phyloP scores from a whole-genome alignment of 2,888 invertebrate genomes.

The Plagodis pulveraria region DNA sequence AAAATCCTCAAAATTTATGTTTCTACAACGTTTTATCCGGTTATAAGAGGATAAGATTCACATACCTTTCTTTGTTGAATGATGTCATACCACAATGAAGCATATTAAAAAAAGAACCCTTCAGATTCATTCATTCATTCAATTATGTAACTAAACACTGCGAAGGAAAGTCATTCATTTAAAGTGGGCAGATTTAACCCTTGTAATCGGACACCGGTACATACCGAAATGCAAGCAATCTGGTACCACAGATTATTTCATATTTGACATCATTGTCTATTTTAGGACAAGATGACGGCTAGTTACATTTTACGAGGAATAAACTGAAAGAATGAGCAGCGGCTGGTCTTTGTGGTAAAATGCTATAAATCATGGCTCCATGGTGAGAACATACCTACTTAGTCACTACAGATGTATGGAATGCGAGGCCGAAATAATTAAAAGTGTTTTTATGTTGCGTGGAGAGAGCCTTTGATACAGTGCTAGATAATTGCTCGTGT shows the following conservation, averaged over 20 bases:
- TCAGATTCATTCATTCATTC: not conserved
- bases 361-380: conserved; percentile 27
- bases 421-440: conserved; percentile 36
- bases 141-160: conserved; percentile 6
- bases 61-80: too few relatives aligned
- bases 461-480: conserved; percentile 1
- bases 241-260: conserved; percentile 27
- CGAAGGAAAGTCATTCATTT: conserved; percentile 7
- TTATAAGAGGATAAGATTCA: too few relatives aligned
- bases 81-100: too few relatives aligned
- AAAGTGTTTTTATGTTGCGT: conserved; percentile 19
- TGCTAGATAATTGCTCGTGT: too few relatives aligned
- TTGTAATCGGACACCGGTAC: conserved; percentile 43
- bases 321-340: conserved; percentile 33
- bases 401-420: conserved; percentile 16
- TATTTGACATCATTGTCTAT: conserved; percentile 42
- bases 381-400: conserved; percentile 15
- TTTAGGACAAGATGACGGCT: conserved; percentile 39
- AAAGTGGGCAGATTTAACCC: conserved; percentile 24
- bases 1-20: too few relatives aligned
- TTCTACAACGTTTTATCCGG: too few relatives aligned
- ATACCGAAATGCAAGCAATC: conserved; percentile 39
- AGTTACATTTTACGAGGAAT: conserved; percentile 46
- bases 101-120: too few relatives aligned
- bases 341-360: conserved; percentile 33